Evolutionary conservation across 1,140 invertebrate species (phyloP), one percentile per base, ranked within the genome.

Genomic region (Diorhabda sublineata): DNA sequence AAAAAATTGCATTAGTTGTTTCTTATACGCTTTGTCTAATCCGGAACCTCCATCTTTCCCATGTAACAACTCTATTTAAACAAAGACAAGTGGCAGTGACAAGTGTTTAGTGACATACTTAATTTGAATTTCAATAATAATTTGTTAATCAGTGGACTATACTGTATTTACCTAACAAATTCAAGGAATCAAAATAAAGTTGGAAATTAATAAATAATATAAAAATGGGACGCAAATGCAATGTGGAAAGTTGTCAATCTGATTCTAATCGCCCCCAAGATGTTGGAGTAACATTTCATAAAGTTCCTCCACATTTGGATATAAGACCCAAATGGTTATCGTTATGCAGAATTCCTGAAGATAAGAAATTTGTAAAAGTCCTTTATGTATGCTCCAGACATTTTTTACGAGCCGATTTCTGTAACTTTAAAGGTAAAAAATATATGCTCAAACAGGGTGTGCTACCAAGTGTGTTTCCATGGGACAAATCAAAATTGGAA

Each of bases 321-420:
- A 72, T 78, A 8, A 71, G 79, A 4, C 74, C 74, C 3, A 81
- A 79, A 73, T 81, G 80, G 80, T 43, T 79, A 7, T 73, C 73
- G n/a, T 61, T 80, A 42, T 81, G 80, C 71, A 71, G 73, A 58
- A 77, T 81, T 56, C 70, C 77, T 6, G 74, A 77, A 9, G 82
- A 84, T 26, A 84, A 83, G 61, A 83, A 83, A 70, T 83, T 83
- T 43, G 83, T 83, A 42, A 84, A 87, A 78, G 83, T 85, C 64
- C 83, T 85, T 52, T 83, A 86, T 71, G 83, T 89, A 3, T 89
- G 88, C 70, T 88, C 88, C 3, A 81, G 84, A 65, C 87, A 89
- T 75, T 89, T 89, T 73, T 81, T 85, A 60, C 80, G 83, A n/a
- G 81, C 83, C 2, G 87, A 89, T 76, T 89, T 89, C 75, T 85